Percentiles rank a stretch among this genome's conserved stretches.
Evolutionary conservation across 2,797 vertebrate species (phyloP).

Genomic region (Platyrinchus mystaceus): DNA sequence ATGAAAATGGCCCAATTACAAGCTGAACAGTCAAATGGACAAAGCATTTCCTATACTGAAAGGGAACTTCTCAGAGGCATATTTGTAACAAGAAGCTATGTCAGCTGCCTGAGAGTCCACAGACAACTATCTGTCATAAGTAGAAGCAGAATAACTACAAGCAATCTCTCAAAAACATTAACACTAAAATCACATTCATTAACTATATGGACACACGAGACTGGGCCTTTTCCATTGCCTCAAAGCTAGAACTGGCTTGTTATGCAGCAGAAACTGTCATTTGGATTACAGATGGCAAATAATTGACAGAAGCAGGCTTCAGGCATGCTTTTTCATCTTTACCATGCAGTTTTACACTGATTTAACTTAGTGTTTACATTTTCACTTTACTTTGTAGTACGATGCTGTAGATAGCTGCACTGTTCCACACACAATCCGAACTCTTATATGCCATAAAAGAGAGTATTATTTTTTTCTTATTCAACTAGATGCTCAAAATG

Average conservation of each 20-base stretch:
- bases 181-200: slow-evolving; percentile 2
- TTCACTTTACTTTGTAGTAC: not conserved
- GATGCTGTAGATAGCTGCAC: not conserved
- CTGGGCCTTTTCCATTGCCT: not conserved
- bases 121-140: not conserved
- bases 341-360: not conserved
- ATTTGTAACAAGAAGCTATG: not conserved
- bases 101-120: not conserved
- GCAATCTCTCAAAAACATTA: slow-evolving; percentile 17
- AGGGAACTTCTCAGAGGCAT: not conserved
- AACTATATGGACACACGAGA: not conserved
- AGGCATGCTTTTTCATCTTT: slow-evolving; percentile 27
- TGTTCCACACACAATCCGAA: not conserved
- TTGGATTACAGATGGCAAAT: slow-evolving; percentile 38
- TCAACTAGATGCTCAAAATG: not conserved
- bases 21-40: not conserved
- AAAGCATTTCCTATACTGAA: not conserved
- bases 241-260: not conserved
- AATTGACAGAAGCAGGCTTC: slow-evolving; percentile 44
- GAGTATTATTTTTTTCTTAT: not conserved
- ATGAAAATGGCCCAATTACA: not conserved
- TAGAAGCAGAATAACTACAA: not conserved
- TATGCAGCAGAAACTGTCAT: not conserved
- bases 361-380: slow-evolving; percentile 31
- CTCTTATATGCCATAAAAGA: not conserved